Base-by-base conservation (phyloP, 2,888 invertebrate genomes). In the Synergus umbraculus region DNA sequence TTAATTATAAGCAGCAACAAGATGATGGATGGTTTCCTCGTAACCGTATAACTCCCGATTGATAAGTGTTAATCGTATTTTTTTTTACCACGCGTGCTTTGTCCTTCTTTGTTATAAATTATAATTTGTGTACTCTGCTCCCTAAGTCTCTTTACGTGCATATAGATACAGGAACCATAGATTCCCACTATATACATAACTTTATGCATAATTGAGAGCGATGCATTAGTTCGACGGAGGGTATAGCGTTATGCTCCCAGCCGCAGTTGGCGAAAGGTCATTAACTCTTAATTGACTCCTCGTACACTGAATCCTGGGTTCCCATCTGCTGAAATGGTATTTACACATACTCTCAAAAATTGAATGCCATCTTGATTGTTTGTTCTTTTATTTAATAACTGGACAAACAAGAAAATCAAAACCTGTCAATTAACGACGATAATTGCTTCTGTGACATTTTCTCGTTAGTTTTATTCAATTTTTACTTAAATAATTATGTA, bases 21-120 rank as follows among this genome's bases (percentile, higher is more conserved):
- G 46, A 78, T 83, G 60, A 79, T 83, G 79, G 81, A 83, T 83
- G 83, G 83, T 83, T 86, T 87, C 85, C 82, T 79, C 79, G 83
- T 79, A 86, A 87, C 69, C 63, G 79, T 18, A 29, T 29, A 69
- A 69, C 69, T 44, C 46, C 18, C 18, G 69, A 69, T 12, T 73
- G 69, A 73, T 73, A 73, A 73, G 37, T 73, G 67, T 66, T 79
- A 29, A 15, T 73, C n/a, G 22, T 43, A 18, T 13, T 69, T 81
- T 81, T 81, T 81, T 78, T 80, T 76, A 64, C 58, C 65, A 79
- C 79, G 78, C 80, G 67, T 64, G 64, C 64, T 65, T 64, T 5
- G 46, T 64, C 66, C 66, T 60, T 43, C 83, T 85, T 85, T 84
- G 85, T 86, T 83, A 73, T 73, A 73, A 73, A 29, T 73, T 73